Evolutionary conservation across 2,888 invertebrate species (phyloP).

Genomic region (Ptilodon capucinus): DNA sequence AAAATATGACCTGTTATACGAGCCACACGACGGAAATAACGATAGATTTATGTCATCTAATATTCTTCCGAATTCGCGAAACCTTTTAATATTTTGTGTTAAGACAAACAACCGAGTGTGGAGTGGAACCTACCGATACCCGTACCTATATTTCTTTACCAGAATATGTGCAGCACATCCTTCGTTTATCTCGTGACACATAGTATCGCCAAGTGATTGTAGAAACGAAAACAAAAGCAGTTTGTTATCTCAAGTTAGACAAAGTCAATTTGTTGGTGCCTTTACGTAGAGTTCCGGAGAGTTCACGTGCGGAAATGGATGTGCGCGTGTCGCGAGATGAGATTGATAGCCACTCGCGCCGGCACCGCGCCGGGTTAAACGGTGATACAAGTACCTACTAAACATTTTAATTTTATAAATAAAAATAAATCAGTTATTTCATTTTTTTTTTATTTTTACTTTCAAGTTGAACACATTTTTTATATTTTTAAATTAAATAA

Average conservation of each 20-base stretch:
- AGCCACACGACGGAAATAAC: neutral
- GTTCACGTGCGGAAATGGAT: neutral
- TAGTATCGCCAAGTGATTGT: neutral
- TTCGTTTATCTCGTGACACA: neutral
- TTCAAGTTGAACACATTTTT: no score
- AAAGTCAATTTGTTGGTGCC: neutral
- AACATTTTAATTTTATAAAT: no score
- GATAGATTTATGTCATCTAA: neutral
- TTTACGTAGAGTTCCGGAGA: neutral
- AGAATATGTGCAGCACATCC: no score
- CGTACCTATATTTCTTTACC: no score
- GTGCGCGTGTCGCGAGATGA: neutral
- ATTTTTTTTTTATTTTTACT: no score
- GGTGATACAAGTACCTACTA: neutral
- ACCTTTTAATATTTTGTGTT: neutral
- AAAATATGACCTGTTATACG: conserved; percentile 4
- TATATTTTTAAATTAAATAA: no score
- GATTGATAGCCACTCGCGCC: neutral
- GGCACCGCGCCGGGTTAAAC: neutral
- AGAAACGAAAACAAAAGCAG: neutral
- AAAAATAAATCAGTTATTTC: no score
- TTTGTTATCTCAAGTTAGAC: neutral
- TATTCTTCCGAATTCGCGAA: neutral
- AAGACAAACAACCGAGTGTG: no score
- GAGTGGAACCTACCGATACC: no score